phyloP scores from a whole-genome alignment of 2,888 invertebrate species.

The Rhopalosiphum nymphaeae region DNA sequence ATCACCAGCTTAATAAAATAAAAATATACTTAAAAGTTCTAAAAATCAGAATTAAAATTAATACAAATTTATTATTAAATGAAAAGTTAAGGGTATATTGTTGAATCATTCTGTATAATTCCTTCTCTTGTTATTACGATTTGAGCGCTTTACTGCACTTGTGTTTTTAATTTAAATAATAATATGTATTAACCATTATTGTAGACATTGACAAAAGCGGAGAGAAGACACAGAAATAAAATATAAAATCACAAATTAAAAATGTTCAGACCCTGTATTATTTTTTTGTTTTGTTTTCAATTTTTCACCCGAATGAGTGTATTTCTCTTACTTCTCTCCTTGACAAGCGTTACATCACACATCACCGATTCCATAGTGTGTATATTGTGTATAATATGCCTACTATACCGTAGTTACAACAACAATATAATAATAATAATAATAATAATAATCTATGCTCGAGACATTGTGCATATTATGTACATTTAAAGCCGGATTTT shows the following conservation, averaged over 20 bases:
- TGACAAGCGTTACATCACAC: neutral
- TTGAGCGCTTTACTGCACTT: neutral
- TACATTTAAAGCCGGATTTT: neutral
- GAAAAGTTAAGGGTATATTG: neutral
- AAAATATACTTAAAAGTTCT: neutral
- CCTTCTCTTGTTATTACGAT: neutral
- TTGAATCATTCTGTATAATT: neutral
- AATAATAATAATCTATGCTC: neutral
- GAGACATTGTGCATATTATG: neutral
- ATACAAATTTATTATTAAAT: neutral
- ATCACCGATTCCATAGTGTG: neutral
- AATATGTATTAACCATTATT: neutral
- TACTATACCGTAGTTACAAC: neutral
- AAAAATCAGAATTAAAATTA: neutral
- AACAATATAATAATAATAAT: neutral
- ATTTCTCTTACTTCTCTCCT: neutral
- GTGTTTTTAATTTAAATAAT: neutral
- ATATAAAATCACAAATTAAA: neutral
- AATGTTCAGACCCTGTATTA: slow-evolving; percentile 30
- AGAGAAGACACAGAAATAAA: neutral
- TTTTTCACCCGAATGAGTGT: neutral
- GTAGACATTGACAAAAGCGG: neutral
- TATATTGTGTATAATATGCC: neutral
- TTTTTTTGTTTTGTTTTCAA: slow-evolving; percentile 1
- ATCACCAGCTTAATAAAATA: neutral